Percentiles rank a stretch among this genome's conserved stretches.
phyloP scores from a whole-genome alignment of 2,113 vertebrate genomes.

The Hydropotes inermis region DNA sequence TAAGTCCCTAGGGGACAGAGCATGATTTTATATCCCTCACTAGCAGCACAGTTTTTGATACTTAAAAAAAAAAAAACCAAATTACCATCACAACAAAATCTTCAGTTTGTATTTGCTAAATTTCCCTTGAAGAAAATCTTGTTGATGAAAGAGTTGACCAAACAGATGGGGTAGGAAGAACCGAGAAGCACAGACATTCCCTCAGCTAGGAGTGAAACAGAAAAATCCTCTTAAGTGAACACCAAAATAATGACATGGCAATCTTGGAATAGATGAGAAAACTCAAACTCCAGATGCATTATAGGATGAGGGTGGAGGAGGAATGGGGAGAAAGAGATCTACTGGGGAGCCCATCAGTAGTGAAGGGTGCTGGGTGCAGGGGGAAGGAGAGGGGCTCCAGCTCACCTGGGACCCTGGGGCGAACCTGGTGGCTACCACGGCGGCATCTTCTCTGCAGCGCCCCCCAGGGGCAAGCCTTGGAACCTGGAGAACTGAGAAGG shows the following conservation, averaged over 20 bases:
- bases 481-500: slow-evolving; percentile 35
- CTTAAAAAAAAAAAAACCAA: not conserved
- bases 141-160: not conserved
- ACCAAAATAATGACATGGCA: not conserved
- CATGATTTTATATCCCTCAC: not conserved
- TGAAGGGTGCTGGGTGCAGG: too few relatives aligned
- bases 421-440: not conserved
- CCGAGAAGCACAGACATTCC: not conserved
- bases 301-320: not conserved
- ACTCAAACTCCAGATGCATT: not conserved
- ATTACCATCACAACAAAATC: not conserved
- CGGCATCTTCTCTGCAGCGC: not conserved
- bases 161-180: not conserved
- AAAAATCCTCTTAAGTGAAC: not conserved
- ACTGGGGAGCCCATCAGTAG: not conserved
- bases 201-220: not conserved
- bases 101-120: not conserved
- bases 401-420: slow-evolving; percentile 55
- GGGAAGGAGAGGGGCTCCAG: not conserved
- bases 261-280: not conserved
- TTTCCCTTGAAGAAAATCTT: not conserved
- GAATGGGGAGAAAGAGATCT: not conserved
- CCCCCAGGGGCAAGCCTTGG: not conserved
- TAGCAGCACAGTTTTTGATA: not conserved
- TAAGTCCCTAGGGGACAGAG: not conserved